Base-by-base conservation (phyloP, 2,888 invertebrate species). In the Merodon equestris region DNA sequence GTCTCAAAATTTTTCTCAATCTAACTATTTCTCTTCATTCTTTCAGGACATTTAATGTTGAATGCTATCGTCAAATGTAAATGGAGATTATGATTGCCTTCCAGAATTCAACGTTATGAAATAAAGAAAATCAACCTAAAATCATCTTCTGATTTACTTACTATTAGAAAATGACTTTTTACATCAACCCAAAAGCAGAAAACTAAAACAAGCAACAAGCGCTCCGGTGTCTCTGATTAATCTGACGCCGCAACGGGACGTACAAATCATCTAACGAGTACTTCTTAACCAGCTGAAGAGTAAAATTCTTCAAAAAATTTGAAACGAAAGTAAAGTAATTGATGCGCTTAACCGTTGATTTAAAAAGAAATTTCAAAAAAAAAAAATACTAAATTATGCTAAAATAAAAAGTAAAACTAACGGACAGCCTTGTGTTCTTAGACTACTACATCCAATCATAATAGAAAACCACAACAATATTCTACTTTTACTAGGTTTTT, bases 31-130 rank as follows among this genome's bases (percentile, higher is more conserved):
- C 38, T 48, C 40, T 58, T 10, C 36, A n/a, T 36, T 45, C 53
- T 83, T 85, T 14, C 74, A 87, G 87, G 86, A 86, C 84, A 87
- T 87, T 87, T 87, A 87, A 87, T 87, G 87, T 86, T 84, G 83
- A 68, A 77, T 82, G 61, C 64, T 57, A 82, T 58, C 64, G 68
- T 64, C 68, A 79, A 63, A 79, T 72, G 79, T 60, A 79, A 76
- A 71, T 81, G 56, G 82, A 77, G 82, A 83, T 75, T 82, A 85
- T 67, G 85, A 84, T 79, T 79, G 79, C 79, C 84, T 85, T 81
- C 83, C 82, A 81, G 71, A 73, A 75, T 84, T 86, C 85, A 87
- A 83, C 83, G 77, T 83, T 67, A 67, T 77, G 57, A 77, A 73
- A 67, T 77, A 67, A 27, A 4, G 27, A 27, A 27, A 68, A 70